Evolutionary conservation across 2,797 vertebrate genomes (phyloP).

Genomic region (Dendrocincla tyrannina): DNA sequence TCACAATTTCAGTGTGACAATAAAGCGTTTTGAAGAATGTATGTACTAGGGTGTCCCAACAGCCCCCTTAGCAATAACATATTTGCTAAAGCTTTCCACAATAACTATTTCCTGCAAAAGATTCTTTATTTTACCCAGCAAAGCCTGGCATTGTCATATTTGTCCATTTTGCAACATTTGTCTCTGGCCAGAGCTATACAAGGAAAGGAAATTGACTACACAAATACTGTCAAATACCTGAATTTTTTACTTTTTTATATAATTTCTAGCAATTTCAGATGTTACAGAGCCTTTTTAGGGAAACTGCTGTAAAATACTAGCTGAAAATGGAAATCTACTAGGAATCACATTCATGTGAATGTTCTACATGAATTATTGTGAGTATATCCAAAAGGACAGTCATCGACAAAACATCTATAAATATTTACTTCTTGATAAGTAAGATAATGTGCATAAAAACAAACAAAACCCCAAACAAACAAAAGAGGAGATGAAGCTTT

Average conservation of each 20-base stretch:
- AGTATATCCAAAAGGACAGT: not conserved
- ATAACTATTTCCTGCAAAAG: not conserved
- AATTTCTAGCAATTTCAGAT: not conserved
- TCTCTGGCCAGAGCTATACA: not conserved
- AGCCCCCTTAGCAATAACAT: not conserved
- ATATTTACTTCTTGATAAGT: constrained; percentile 20
- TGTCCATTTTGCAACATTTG: not conserved
- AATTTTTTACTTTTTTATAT: not conserved
- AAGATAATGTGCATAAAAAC: not conserved
- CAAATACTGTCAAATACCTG: not conserved
- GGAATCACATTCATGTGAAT: not conserved
- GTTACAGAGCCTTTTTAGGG: not conserved
- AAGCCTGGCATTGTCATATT: not conserved
- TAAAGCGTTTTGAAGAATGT: not conserved
- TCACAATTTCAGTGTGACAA: not conserved
- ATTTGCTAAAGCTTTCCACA: not conserved
- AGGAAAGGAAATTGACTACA: not conserved
- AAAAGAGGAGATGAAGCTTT: not conserved
- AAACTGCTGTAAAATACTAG: not conserved
- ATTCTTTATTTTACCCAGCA: not conserved
- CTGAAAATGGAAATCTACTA: not conserved
- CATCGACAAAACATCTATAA: constrained; percentile 15
- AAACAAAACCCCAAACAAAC: not conserved
- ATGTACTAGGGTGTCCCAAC: not conserved
- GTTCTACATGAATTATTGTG: not conserved